phyloP scores from a whole-genome alignment of 1,140 invertebrate species.

The Tetramorium simillimum region DNA sequence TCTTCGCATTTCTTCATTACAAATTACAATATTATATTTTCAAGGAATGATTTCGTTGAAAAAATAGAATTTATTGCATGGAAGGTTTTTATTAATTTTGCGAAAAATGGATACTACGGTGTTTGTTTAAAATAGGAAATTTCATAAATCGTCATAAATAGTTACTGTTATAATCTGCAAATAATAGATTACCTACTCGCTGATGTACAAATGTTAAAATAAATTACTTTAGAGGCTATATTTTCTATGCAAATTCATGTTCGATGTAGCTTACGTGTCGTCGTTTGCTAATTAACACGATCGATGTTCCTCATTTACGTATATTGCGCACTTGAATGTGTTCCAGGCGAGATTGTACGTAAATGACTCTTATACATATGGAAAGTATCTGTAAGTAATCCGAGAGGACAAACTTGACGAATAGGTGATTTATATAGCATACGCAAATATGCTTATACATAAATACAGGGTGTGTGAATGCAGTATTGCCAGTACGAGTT shows the following conservation, averaged over 20 bases:
- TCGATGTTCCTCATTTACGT: conserved; percentile 24
- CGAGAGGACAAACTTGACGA: conserved; percentile 50
- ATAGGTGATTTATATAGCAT: conserved; percentile 52
- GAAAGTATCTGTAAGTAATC: conserved; percentile 60
- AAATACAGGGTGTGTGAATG: conserved; percentile 74
- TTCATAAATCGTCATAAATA: not conserved
- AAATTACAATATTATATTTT: not conserved
- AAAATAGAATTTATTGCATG: not conserved
- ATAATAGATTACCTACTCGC: not conserved
- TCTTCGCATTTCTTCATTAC: not conserved
- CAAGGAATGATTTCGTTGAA: not conserved
- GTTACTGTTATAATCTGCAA: not conserved
- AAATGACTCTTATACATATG: conserved; percentile 55
- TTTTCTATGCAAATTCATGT: not conserved
- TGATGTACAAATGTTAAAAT: not conserved
- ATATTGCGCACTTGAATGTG: conserved; percentile 8
- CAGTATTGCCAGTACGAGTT: conserved; percentile 73
- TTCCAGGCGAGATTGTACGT: conserved; percentile 45
- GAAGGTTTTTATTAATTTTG: not conserved
- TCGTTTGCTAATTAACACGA: not conserved
- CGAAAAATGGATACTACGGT: not conserved
- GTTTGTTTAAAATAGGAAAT: not conserved
- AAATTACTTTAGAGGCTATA: not conserved
- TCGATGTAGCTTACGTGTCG: not conserved
- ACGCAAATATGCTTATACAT: conserved; percentile 62